These are phyloP conservation scores for Ammodramus savannarum DNA, from an alignment of 2,113 vertebrate species.

Conservation along the genomic window DNA sequence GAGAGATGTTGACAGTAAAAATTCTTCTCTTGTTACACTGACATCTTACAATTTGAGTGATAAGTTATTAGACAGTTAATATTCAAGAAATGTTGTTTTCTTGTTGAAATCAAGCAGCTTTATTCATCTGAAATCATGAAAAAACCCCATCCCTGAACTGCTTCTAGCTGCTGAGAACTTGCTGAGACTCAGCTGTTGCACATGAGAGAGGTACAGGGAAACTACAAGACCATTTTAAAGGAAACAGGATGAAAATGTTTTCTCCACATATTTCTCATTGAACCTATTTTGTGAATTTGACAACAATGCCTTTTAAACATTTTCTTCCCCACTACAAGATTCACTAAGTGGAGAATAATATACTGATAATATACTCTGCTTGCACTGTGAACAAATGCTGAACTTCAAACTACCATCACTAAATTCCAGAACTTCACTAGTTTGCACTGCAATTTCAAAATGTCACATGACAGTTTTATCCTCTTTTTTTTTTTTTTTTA, in stretches of 20 bases:
- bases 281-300: background rate
- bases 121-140: background rate
- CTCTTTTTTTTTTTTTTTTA: background rate
- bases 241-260: background rate
- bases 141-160: accelerated
- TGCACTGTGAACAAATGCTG: background rate
- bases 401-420: background rate
- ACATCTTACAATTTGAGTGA: background rate
- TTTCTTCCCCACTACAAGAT: background rate
- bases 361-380: background rate
- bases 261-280: background rate
- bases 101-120: background rate
- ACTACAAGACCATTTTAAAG: background rate
- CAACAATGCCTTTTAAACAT: background rate
- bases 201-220: background rate
- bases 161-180: background rate
- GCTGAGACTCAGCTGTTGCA: background rate
- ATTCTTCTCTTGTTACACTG: background rate
- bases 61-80: background rate
- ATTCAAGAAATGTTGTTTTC: background rate
- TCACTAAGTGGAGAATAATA: background rate
- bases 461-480: background rate
- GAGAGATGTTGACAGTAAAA: background rate
- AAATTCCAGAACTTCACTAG: background rate
- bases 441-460: background rate